A percentile compares a stretch with the other conserved stretches of the same genome.
These are phyloP conservation scores for Seison nebaliae DNA, from an alignment of 1,140 invertebrate genomes.

Conservation along the genomic window DNA sequence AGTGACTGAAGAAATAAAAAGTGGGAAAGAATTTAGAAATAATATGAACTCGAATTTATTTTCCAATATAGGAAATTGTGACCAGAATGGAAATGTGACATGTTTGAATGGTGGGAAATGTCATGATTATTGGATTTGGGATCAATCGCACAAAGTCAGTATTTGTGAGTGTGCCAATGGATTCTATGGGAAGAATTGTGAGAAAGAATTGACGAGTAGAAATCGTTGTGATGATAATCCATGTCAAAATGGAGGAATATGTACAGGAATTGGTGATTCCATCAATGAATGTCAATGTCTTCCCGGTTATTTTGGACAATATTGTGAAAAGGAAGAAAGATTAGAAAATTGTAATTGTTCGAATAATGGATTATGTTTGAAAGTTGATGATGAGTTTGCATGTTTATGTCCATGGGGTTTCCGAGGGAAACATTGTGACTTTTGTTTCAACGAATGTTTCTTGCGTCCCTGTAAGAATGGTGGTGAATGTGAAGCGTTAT, in stretches of 20 bases:
- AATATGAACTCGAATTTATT: no score
- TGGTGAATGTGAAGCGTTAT: slow-evolving; percentile 14
- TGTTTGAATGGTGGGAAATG: no score
- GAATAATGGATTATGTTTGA: slow-evolving; percentile 17
- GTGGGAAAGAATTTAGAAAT: no score
- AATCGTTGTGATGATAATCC: not conserved
- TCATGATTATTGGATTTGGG: no score
- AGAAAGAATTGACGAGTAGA: slow-evolving; percentile 1
- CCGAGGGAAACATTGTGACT: slow-evolving; percentile 8
- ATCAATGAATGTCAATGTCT: slow-evolving; percentile 8
- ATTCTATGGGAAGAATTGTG: slow-evolving; percentile 11
- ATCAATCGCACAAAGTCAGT: no score
- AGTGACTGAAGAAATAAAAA: no score
- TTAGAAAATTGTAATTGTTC: slow-evolving; percentile 29
- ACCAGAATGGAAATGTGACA: no score
- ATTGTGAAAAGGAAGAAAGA: no score
- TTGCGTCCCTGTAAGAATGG: slow-evolving; percentile 16
- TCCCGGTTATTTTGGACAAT: slow-evolving; percentile 6
- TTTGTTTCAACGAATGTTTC: slow-evolving; percentile 3
- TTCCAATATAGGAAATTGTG: no score
- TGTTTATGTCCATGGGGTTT: slow-evolving; percentile 6
- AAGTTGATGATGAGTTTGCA: slow-evolving; percentile 18
- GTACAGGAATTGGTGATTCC: slow-evolving; percentile 1
- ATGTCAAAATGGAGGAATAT: slow-evolving; percentile 12
- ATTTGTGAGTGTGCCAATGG: no score